These are phyloP conservation scores for Drosophila testacea DNA, from an alignment of 2,888 invertebrate genomes.

Conservation along the genomic window DNA sequence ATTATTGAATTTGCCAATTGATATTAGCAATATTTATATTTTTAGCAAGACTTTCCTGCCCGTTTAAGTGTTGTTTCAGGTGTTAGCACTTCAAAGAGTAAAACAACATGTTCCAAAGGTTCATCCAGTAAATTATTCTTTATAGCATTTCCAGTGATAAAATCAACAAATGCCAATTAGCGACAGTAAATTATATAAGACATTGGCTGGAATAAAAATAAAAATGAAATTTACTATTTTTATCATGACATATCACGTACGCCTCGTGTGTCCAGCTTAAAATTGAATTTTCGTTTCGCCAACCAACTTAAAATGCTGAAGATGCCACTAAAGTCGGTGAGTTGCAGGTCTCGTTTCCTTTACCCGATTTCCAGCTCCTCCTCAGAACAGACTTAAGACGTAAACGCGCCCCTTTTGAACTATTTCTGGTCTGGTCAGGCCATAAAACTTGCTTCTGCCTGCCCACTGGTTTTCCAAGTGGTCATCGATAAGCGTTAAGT, in stretches of 20 bases:
- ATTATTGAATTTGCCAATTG: conserved; percentile 5
- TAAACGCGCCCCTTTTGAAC: conserved; percentile 40
- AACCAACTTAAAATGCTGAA: conserved; percentile 13
- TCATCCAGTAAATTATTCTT: conserved; percentile 32
- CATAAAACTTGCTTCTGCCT: conserved; percentile 38
- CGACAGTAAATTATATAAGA: conserved; percentile 50
- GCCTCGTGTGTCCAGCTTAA: conserved; percentile 6
- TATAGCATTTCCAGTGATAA: conserved; percentile 46
- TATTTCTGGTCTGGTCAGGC: conserved; percentile 33
- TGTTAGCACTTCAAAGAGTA: conserved; percentile 4
- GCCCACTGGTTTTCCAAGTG: conserved; percentile 10
- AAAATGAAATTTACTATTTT: conserved; percentile 30
- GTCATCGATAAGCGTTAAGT: conserved; percentile 19
- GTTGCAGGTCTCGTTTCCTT: conserved; percentile 36
- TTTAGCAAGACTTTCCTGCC: conserved; percentile 2
- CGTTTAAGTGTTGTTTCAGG: conserved; percentile 3
- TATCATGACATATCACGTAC: conserved; percentile 41
- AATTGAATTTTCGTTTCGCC: conserved; percentile 2
- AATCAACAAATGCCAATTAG: conserved; percentile 64
- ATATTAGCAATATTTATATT: conserved; percentile 3
- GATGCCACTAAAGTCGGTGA: conserved; percentile 30
- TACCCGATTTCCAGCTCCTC: conserved; percentile 6
- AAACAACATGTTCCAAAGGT: conserved; percentile 42
- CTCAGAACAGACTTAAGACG: conserved; percentile 11
- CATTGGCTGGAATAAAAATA: neutral